Percentiles rank a stretch among this genome's conserved stretches.
Evolutionary conservation across 1,140 invertebrate species (phyloP).

Genomic region (Lithobius niger): DNA sequence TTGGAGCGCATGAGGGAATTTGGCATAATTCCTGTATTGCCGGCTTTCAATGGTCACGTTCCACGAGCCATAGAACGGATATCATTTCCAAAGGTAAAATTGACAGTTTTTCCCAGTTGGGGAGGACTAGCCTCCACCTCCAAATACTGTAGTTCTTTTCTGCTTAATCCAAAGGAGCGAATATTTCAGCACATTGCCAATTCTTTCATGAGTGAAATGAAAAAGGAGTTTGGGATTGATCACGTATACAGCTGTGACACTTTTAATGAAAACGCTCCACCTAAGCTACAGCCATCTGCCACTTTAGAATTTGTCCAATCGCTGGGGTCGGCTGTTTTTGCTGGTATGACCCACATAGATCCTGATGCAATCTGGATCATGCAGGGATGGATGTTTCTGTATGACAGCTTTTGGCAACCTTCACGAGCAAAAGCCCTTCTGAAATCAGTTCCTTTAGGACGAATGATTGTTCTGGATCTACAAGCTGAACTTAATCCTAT

Average conservation of each 20-base stretch:
- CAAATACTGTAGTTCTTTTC: slow-evolving; percentile 5
- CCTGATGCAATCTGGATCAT: slow-evolving; percentile 40
- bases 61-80: slow-evolving; percentile 52
- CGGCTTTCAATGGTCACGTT: slow-evolving; percentile 82
- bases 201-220: slow-evolving; percentile 36
- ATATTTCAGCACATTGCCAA: slow-evolving; percentile 7
- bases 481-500: slow-evolving; percentile 3
- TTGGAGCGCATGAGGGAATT: slow-evolving; percentile 58
- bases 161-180: slow-evolving; percentile 1
- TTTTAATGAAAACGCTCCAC: slow-evolving; percentile 77
- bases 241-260: slow-evolving; percentile 74
- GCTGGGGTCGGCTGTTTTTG: slow-evolving; percentile 52
- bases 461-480: slow-evolving; percentile 11
- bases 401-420: slow-evolving; percentile 18
- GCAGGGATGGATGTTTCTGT: slow-evolving; percentile 20
- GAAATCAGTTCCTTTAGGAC: slow-evolving; percentile 18
- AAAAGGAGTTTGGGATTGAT: slow-evolving; percentile 52
- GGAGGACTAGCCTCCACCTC: background rate
- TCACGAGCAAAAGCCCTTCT: slow-evolving; percentile 16
- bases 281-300: too few species aligned
- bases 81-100: slow-evolving; percentile 16
- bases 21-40: slow-evolving; percentile 75
- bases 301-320: slow-evolving; percentile 46
- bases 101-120: slow-evolving; percentile 5
- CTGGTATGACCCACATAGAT: slow-evolving; percentile 54